A percentile compares a stretch with the other conserved stretches of the same genome.
Evolutionary conservation across 2,888 invertebrate genomes (phyloP).

Genomic region (Habrosyne pyritoides): DNA sequence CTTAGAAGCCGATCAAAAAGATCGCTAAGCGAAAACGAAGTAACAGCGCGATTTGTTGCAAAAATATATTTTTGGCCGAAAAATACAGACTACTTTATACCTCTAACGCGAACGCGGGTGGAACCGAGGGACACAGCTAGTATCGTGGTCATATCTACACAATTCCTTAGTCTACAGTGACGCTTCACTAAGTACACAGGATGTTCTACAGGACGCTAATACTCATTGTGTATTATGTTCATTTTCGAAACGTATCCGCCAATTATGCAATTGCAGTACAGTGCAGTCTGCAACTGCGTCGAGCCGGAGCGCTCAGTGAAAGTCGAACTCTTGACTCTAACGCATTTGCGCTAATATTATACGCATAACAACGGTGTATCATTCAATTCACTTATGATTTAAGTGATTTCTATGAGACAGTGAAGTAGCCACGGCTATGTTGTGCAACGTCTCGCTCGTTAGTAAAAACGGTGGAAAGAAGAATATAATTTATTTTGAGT

Average conservation of each 20-base stretch:
- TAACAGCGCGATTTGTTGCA: too few species aligned
- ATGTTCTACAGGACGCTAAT: constrained; percentile 54
- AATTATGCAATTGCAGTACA: constrained; percentile 51
- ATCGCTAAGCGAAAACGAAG: too few species aligned
- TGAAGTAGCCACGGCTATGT: constrained; percentile 41
- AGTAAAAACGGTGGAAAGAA: constrained; percentile 55
- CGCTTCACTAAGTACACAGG: constrained; percentile 45
- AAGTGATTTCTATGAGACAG: constrained; percentile 43
- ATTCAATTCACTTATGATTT: constrained; percentile 32
- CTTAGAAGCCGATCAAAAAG: too few species aligned
- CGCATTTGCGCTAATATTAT: constrained; percentile 21
- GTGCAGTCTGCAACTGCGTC: constrained; percentile 11
- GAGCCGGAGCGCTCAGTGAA: constrained; percentile 46
- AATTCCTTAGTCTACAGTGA: background rate
- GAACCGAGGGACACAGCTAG: too few species aligned
- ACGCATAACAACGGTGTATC: constrained; percentile 19
- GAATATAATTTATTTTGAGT: constrained; percentile 63
- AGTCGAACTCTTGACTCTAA: constrained; percentile 39
- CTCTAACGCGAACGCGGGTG: too few species aligned
- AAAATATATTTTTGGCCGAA: too few species aligned
- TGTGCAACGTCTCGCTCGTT: constrained; percentile 64
- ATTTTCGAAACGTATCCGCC: constrained; percentile 68
- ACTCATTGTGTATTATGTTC: constrained; percentile 41
- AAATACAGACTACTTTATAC: too few species aligned
- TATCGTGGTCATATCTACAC: background rate